Evolutionary conservation across 2,797 vertebrate species (phyloP), one percentile per base, ranked within the genome.

Genomic region (Clarias platycephalus): DNA sequence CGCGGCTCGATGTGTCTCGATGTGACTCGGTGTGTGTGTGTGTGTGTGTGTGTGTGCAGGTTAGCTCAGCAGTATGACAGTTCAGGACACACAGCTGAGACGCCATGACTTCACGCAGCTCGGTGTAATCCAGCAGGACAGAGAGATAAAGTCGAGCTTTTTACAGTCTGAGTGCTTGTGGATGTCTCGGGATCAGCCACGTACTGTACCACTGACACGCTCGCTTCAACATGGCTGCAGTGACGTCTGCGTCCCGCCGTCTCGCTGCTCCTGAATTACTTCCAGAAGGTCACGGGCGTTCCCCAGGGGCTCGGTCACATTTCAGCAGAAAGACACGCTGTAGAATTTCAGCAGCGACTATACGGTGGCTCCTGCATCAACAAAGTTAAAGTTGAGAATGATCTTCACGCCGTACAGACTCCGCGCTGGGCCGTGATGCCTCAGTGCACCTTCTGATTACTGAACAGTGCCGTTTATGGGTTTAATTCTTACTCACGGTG

Each of bases 261-360:
- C 62, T 24, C 15, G 16, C 18, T 9, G 75, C 20, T 60, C 53
- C 44, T 3, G 49, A 49, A 84, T 84, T 79, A 3, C 74, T 68
- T 70, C 63, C 24, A 18, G n/a, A 84, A 84, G 83, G 83, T 78
- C 83, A 70, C 53, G 2, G 49, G 6, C 15, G 16, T 60, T 58
- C 75, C 28, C 75, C 3, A 0, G 49, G 22, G 64, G 9, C 8
- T 18, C 16, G 63, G 3, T 68, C 64, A 79, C 83, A 79, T 68
- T 68, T 84, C 24, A n/a, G 34, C 22, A 5, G 55, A 12, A 72
- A 4, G 81, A 62, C 58, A 9, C 8, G 31, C 9, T 1, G 2
- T 58, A 9, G 26, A 53, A 53, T 55, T 66, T 44, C 24, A 22
- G 22, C 44, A 10, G 13, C 12, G 18, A 34, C 62, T 83, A 9